phyloP scores from a whole-genome alignment of 2,888 invertebrate species.

The Choristoneura rosaceana region DNA sequence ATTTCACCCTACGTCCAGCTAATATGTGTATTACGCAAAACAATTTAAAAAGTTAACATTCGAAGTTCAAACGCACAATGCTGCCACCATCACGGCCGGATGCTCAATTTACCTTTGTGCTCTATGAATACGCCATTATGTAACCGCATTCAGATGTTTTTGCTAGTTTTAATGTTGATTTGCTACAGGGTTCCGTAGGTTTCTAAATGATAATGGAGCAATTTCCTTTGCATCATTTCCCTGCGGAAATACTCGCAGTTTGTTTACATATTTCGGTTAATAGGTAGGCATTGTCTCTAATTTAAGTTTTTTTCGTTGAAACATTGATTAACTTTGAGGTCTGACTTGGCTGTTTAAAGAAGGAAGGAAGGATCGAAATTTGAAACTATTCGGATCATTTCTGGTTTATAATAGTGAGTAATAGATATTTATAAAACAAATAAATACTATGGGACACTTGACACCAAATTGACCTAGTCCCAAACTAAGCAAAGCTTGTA shows the following conservation, averaged over 20 bases:
- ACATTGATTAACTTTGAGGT: too few relatives aligned
- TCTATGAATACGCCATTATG: slow-evolving; percentile 27
- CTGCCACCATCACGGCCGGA: slow-evolving; percentile 29
- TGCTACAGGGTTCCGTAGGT: not conserved
- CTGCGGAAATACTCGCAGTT: not conserved
- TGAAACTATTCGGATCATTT: too few relatives aligned
- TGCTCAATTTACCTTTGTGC: slow-evolving; percentile 29
- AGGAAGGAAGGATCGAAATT: too few relatives aligned
- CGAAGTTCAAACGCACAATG: slow-evolving; percentile 38
- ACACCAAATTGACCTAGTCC: too few relatives aligned
- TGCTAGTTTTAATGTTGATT: slow-evolving; percentile 20
- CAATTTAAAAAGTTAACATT: slow-evolving; percentile 41
- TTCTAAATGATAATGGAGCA: not conserved
- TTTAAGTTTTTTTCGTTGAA: too few relatives aligned
- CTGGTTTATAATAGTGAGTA: too few relatives aligned
- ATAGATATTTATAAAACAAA: too few relatives aligned
- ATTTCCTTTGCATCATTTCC: not conserved
- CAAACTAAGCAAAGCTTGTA: too few relatives aligned
- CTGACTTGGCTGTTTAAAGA: too few relatives aligned
- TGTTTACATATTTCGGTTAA: too few relatives aligned
- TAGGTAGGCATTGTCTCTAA: too few relatives aligned
- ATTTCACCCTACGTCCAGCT: not conserved
- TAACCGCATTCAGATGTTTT: slow-evolving; percentile 32
- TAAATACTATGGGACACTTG: too few relatives aligned
- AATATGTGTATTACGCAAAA: slow-evolving; percentile 21